Base-by-base conservation (phyloP, 2,888 invertebrate species). In the Chymomyza caudatula region DNA sequence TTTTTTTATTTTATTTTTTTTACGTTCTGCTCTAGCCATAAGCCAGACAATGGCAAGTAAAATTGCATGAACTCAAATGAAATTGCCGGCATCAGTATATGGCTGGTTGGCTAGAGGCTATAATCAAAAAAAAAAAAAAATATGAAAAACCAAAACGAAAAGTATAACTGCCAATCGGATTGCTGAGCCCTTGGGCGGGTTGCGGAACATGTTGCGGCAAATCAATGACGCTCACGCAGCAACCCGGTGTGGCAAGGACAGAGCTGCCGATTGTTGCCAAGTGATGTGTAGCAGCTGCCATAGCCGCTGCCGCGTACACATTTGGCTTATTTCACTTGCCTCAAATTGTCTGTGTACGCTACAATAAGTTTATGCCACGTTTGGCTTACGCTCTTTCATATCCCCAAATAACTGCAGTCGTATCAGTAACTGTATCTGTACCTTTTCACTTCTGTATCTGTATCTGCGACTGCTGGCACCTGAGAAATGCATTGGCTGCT, bases 21-120 rank as follows among this genome's bases (percentile, higher is more conserved):
- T n/a, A n/a, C n/a, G n/a, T n/a, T 60, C 70, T 64, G 49, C 17
- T 52, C 60, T 66, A 61, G 69, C 53, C 73, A 65, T 62, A 76
- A 72, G 73, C 85, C 82, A 81, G 73, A 82, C 82, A 81, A 81
- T 85, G 57, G 65, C 71, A 65, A 85, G 69, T 65, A 67, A 78
- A 77, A 82, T 85, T 78, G 82, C 72, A 73, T 67, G 58, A 76
- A 69, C 78, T 73, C 63, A 66, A 62, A 71, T 73, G 60, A 85
- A 79, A 82, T 82, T 85, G 76, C 65, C 60, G 29, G 29, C 11
- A 37, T 37, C 29, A 37, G 29, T 3, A 11, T 11, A 11, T 37
- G 29, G 29, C 11, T 37, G 11, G 29, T 11, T 37, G 29, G 11
- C 2, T 11, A 11, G 0, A 11, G 29, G 11, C 2, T 37, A 37